Evolutionary conservation across 2,113 vertebrate genomes (phyloP), one percentile per base, ranked within the genome.

Genomic region (Corvus moneduloides): DNA sequence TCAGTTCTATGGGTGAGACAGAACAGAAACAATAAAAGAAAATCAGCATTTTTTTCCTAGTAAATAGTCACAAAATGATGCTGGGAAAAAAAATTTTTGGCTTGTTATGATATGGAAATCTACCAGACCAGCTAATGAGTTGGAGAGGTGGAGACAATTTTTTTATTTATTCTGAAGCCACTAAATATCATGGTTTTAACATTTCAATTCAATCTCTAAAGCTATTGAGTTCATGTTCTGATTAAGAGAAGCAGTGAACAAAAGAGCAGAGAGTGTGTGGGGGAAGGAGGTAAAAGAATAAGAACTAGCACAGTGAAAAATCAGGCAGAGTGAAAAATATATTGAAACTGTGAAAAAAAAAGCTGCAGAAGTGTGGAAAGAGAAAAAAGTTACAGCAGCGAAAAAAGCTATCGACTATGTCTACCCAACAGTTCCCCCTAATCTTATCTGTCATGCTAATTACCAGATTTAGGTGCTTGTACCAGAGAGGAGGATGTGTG

Each of bases 381-480:
- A 87, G 39, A 23, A 87, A 59, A 92, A 87, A 69, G 62, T 79
- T 74, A 43, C 3, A 84, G 55, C 55, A 74, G 14, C 12, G 17
- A 56, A 64, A 51, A 59, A 35, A 56, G 1, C 43, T 89, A 49
- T 32, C 19, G 21, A 56, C 46, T 64, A 7, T 27, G 75, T 44
- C 74, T 92, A 79, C 28, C 52, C 62, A 79, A 69, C 49, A 87
- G n/a, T 67, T 82, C 41, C 48, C 23, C 43, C 43, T 55, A 83
- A 91, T 90, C 37, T 83, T 74, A 80, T 80, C 58, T 95, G 87
- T 83, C 84, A 76, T 43, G 18, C 30, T 94, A 93, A 96, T 95
- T 85, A 89, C 39, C 78, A 83, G 71, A 89, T 87, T 76, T 91
- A 79, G 71, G 74, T 85, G 74, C 84, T 93, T 73, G 46, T 27